Base-by-base conservation (phyloP, 2,113 vertebrate species). In the Cyprinus carpio region DNA sequence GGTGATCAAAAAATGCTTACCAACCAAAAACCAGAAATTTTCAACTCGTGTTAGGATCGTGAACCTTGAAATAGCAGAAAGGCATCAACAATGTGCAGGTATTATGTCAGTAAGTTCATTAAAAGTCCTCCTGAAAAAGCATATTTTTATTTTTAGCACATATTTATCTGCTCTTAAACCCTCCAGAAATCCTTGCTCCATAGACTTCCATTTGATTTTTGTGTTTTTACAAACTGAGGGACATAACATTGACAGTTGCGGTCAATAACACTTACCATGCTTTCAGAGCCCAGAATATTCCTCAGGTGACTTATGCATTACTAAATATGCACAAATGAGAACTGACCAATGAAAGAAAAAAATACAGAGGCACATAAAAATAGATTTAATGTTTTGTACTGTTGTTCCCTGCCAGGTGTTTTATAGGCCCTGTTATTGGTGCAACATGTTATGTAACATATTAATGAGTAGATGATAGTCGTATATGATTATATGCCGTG, bases 301-400 rank as follows among this genome's bases (percentile, higher is more conserved):
- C 16, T 34, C 23, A 34, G 31, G 5, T 10, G 3, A 69, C 65
- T 60, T 40, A 15, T 34, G 75, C 75, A 77, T 31, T 4, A 60
- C 8, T 34, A n/a, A 40, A n/a, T 2, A 23, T 9, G 76, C 18
- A 40, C 2, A 60, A 37, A 60, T 4, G 20, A n/a, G n/a, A 46
- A 60, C 5, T 34, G 31, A 60, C 23, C 54, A 29, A 60, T 8
- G 34, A 67, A 46, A 23, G 40, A 49, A 69, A 31, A 31, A 25
- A 56, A 56, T 25, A 58, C 76, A 60, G 20, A 58, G 20, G 29
- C n/a, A 29, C 64, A 83, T 83, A 72, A 58, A 83, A 83, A 83
- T 72, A 83, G 40, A 72, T 83, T 83, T 83, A 56, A 58, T 81
- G 25, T 81, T 67, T 51, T 23, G 2, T 7, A 81, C 40, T 49